Evolutionary conservation across 2,888 invertebrate species (phyloP).

Genomic region (Athalia circularis): DNA sequence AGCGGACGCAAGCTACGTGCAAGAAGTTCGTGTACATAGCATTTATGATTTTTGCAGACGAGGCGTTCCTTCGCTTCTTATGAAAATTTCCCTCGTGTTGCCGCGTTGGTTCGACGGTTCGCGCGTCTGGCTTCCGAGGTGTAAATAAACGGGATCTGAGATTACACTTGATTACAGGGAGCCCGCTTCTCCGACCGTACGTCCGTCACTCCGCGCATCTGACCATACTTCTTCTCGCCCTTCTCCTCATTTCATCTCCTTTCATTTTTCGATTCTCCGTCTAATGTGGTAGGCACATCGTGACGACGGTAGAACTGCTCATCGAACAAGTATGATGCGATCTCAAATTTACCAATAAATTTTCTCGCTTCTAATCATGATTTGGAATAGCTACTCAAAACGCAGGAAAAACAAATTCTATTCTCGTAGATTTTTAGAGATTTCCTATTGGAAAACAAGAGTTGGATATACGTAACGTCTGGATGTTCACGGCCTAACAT

Average conservation of each 20-base stretch:
- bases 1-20: slow-evolving; percentile 44
- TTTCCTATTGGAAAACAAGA: no score
- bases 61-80: slow-evolving; percentile 52
- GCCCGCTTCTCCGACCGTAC: slow-evolving; percentile 39
- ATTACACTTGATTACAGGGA: slow-evolving; percentile 70
- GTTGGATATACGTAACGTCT: not conserved
- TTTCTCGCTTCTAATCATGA: not conserved
- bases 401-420: not conserved
- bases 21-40: slow-evolving; percentile 60
- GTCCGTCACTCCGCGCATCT: slow-evolving; percentile 26
- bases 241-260: slow-evolving; percentile 1
- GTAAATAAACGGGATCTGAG: slow-evolving; percentile 69
- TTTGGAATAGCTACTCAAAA: not conserved
- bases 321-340: slow-evolving; percentile 13
- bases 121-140: slow-evolving; percentile 59
- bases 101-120: slow-evolving; percentile 39
- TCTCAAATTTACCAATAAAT: slow-evolving; percentile 11
- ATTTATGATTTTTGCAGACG: slow-evolving; percentile 68
- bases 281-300: no score
- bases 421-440: no score
- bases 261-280: not conserved
- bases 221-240: slow-evolving; percentile 32
- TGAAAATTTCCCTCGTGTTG: slow-evolving; percentile 50
- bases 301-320: not conserved
- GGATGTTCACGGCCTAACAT: slow-evolving; percentile 13